Evolutionary conservation across 1,140 invertebrate species (phyloP).

Genomic region (Contarinia nasturtii): DNA sequence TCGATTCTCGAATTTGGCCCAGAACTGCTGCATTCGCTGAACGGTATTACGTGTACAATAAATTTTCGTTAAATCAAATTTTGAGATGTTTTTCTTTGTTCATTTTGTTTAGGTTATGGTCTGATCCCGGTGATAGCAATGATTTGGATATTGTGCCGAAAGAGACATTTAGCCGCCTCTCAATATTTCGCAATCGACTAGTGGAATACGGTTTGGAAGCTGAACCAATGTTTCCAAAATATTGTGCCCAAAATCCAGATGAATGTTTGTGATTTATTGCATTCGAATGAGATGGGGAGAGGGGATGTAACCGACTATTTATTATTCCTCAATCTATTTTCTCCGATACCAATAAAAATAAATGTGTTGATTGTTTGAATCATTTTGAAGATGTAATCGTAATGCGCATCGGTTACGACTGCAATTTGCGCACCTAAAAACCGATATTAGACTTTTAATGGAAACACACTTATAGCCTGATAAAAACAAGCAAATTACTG

Average conservation of each 20-base stretch:
- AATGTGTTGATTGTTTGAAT: too few species aligned
- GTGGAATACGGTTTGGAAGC: constrained; percentile 36
- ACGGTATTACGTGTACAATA: constrained; percentile 18
- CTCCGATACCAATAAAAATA: too few species aligned
- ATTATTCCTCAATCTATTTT: too few species aligned
- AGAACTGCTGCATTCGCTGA: constrained; percentile 42
- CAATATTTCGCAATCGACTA: constrained; percentile 29
- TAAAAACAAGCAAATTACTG: too few species aligned
- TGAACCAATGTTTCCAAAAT: constrained; percentile 47
- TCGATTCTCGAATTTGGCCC: constrained; percentile 50
- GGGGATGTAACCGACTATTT: too few species aligned
- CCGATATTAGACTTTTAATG: too few species aligned
- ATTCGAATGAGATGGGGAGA: not conserved
- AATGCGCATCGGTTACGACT: too few species aligned
- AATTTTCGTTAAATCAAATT: not conserved
- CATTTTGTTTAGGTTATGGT: constrained; percentile 14
- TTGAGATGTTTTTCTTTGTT: not conserved
- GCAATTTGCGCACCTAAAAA: too few species aligned
- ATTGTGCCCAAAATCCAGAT: constrained; percentile 43
- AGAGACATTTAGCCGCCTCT: constrained; percentile 20
- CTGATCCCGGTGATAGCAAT: constrained; percentile 19
- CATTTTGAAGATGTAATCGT: too few species aligned
- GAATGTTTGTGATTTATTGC: constrained; percentile 21
- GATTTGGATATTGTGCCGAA: constrained; percentile 18
- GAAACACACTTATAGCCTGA: too few species aligned